Base-by-base conservation (phyloP, 2,888 invertebrate genomes). In the Cheilosia variabilis region DNA sequence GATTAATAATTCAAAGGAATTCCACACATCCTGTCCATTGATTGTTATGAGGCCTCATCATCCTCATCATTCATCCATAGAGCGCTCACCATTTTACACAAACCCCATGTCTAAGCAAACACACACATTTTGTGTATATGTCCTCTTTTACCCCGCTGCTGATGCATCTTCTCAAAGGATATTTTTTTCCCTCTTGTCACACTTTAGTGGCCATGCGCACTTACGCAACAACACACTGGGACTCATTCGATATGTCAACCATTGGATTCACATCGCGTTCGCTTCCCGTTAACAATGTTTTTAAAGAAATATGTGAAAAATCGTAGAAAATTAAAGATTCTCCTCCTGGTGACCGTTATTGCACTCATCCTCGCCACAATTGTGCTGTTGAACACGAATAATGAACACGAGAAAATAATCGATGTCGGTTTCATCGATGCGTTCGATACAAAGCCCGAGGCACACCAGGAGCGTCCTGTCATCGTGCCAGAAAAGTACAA, bases 401-500 rank as follows among this genome's bases (percentile, higher is more conserved):
- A 65, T 50, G 87, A 82, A 15, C 69, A 69, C 27, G 87, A 82
- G 34, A 82, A 78, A 78, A 75, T 84, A 78, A 89, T 89, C 17
- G 88, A 89, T 63, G 89, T 88, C 77, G 88, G 89, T 60, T 88
- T 89, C 68, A 89, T 89, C 68, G 91, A 91, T 57, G 68, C 75
- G 31, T 86, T 84, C 65, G 79, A 86, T 63, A 65, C 79, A n/a
- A 79, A 80, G 47, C 80, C 76, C 47, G 78, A 90, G 65, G 81
- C 89, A 15, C 89, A 88, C 24, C 88, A 90, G n/a, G 89, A 90
- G 63, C 88, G 89, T 84, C 91, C 90, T 34, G 83, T 91, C 53
- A 91, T 92, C 84, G 90, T 92, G 87, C 91, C 91, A 6, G 92
- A 92, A 83, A 92, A 92, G 84, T 92, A 92, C 76, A 91, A 92